A percentile compares a stretch with the other conserved stretches of the same genome.
Evolutionary conservation across 1,140 invertebrate genomes (phyloP).

Genomic region (Hestina assimilis): DNA sequence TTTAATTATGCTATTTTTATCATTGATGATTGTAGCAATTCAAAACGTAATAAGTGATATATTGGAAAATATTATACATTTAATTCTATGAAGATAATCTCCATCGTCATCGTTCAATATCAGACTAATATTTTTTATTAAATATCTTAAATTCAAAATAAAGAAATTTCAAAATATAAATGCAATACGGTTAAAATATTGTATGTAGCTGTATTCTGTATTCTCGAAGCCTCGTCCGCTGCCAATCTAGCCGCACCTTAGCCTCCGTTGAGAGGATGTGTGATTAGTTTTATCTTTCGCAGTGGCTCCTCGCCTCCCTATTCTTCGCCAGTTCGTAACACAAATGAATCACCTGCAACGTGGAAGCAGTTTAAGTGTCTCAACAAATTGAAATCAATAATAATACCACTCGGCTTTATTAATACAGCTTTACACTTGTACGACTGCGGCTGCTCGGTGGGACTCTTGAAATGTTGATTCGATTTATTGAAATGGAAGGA

Average conservation of each 20-base stretch:
- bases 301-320: constrained; percentile 38
- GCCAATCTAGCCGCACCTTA: constrained; percentile 27
- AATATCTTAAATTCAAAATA: too few species aligned
- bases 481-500: constrained; percentile 26
- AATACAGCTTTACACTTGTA: constrained; percentile 15
- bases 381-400: constrained; percentile 44
- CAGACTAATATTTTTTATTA: too few species aligned
- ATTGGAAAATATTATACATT: too few species aligned
- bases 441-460: constrained; percentile 6
- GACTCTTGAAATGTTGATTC: constrained; percentile 14
- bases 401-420: constrained; percentile 27
- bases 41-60: too few species aligned
- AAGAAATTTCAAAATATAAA: too few species aligned
- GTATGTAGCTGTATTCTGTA: too few species aligned
- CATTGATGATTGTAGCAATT: too few species aligned
- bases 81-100: too few species aligned
- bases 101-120: too few species aligned
- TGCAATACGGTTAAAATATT: too few species aligned
- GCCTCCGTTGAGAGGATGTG: constrained; percentile 58
- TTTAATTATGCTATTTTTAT: too few species aligned
- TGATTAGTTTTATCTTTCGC: constrained; percentile 74
- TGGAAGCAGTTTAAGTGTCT: constrained; percentile 38
- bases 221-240: not conserved
- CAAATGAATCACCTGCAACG: constrained; percentile 50
- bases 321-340: constrained; percentile 51